Base-by-base conservation (phyloP, 2,797 vertebrate genomes). In the Tarsius wallacei region DNA sequence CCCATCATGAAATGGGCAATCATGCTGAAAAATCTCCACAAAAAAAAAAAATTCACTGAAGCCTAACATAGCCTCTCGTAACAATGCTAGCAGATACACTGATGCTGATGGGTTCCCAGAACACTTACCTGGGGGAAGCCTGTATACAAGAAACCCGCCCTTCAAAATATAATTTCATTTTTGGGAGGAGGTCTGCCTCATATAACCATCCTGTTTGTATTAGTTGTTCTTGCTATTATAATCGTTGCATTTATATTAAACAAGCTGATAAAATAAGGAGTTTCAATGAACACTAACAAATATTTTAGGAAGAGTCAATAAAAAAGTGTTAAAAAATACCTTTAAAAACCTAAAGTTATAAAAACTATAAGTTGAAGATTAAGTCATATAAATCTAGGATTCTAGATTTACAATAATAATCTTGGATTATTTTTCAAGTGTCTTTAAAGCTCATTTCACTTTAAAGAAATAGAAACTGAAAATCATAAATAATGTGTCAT, bases 361-460 rank as follows among this genome's bases (percentile, higher is more conserved):
- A 42, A 42, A 42, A 16, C n/a, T 19, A 78, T 6, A 47, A 21
- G 66, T 87, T 81, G 16, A 7, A 53, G 36, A 57, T 82, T 82
- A 33, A 55, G 31, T 71, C 24, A 78, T 26, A 16, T 13, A 77
- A 90, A 84, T 61, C n/a, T 80, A 89, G 59, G 33, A 70, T 21
- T 70, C 47, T n/a, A 13, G 12, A 22, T 42, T 42, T 42, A 42
- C 42, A 42, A 42, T 42, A 42, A 42, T 42, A 42, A 42, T 42
- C 12, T 16, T 55, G 17, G 13, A 55, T 78, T 87, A 63, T 73
- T 76, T 78, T 83, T 77, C 31, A 80, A 64, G 51, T 83, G 33
- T 91, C 88, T 89, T 95, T 81, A 88, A 81, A 94, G 88, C 2
- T 66, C 17, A 73, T n/a, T 71, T 90, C 51, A 57, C 59, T 83